Evolutionary conservation across 2,888 invertebrate genomes (phyloP).

Genomic region (Creontiades dilutus): DNA sequence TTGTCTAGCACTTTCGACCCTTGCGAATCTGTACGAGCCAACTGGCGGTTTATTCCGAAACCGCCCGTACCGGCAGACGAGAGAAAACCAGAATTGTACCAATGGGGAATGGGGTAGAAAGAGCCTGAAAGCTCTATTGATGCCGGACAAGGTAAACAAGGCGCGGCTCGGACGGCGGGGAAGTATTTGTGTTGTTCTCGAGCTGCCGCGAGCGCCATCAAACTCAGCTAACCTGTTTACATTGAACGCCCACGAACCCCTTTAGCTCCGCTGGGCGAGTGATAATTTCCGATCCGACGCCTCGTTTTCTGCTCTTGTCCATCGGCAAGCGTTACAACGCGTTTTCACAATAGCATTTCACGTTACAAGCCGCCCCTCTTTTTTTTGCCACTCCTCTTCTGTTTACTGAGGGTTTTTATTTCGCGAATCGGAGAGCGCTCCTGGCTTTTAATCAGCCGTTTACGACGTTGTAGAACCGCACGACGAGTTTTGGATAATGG

Average conservation of each 20-base stretch:
- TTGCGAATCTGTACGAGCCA: neutral
- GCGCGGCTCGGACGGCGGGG: slow-evolving; percentile 26
- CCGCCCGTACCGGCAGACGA: neutral
- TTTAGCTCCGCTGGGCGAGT: neutral
- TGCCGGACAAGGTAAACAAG: neutral
- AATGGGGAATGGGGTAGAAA: neutral
- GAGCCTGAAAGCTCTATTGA: slow-evolving; percentile 24
- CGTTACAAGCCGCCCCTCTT: neutral
- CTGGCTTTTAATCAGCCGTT: neutral
- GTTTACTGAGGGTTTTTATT: neutral
- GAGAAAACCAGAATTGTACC: neutral
- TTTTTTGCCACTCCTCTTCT: neutral
- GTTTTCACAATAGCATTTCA: slow-evolving; percentile 3
- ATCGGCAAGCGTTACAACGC: slow-evolving; percentile 15
- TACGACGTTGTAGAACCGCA: neutral
- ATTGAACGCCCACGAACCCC: slow-evolving; percentile 40
- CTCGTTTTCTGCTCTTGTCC: slow-evolving; percentile 9
- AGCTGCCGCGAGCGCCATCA: slow-evolving; percentile 46
- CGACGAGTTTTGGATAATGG: neutral
- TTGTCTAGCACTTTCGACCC: too few species aligned
- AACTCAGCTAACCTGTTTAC: slow-evolving; percentile 59
- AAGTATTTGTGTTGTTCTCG: slow-evolving; percentile 69
- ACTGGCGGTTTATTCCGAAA: neutral
- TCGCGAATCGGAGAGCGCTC: neutral
- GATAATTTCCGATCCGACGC: slow-evolving; percentile 32